Evolutionary conservation across 2,888 invertebrate species (phyloP).

Genomic region (Tribolium freemani): DNA sequence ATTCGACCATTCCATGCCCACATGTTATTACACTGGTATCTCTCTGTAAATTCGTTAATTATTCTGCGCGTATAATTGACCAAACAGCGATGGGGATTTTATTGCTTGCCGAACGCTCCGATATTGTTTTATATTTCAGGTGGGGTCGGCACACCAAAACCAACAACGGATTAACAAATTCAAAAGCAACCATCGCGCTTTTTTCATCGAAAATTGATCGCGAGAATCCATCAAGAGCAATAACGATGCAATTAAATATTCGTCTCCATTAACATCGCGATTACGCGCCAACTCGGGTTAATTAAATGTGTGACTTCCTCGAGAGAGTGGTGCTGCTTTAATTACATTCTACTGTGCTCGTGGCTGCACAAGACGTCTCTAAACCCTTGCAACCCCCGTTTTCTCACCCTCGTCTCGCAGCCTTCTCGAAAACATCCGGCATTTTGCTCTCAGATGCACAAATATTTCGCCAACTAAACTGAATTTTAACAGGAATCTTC

Average conservation of each 20-base stretch:
- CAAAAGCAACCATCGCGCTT: neutral
- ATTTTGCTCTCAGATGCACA: constrained; percentile 52
- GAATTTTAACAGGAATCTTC: constrained; percentile 33
- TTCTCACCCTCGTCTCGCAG: constrained; percentile 47
- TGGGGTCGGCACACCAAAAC: neutral
- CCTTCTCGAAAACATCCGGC: constrained; percentile 53
- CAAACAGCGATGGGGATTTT: constrained; percentile 43
- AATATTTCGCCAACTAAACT: constrained; percentile 43
- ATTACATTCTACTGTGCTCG: constrained; percentile 65
- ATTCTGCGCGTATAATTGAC: constrained; percentile 50
- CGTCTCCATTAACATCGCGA: constrained; percentile 67
- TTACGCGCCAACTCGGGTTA: constrained; percentile 66
- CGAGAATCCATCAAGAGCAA: constrained; percentile 56
- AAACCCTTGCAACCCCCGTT: constrained; percentile 50
- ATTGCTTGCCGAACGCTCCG: constrained; percentile 34
- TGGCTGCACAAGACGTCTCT: constrained; percentile 63
- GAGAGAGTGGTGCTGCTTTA: constrained; percentile 61
- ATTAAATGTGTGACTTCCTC: constrained; percentile 68
- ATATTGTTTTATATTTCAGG: constrained; percentile 26
- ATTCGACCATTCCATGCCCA: constrained; percentile 61
- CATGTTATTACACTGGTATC: constrained; percentile 62
- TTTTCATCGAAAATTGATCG: constrained; percentile 42
- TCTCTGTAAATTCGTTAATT: constrained; percentile 62
- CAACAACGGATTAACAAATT: neutral
- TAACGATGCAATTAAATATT: constrained; percentile 66